Base-by-base conservation (phyloP, 2,113 vertebrate genomes). In the Poicephalus meyeri region DNA sequence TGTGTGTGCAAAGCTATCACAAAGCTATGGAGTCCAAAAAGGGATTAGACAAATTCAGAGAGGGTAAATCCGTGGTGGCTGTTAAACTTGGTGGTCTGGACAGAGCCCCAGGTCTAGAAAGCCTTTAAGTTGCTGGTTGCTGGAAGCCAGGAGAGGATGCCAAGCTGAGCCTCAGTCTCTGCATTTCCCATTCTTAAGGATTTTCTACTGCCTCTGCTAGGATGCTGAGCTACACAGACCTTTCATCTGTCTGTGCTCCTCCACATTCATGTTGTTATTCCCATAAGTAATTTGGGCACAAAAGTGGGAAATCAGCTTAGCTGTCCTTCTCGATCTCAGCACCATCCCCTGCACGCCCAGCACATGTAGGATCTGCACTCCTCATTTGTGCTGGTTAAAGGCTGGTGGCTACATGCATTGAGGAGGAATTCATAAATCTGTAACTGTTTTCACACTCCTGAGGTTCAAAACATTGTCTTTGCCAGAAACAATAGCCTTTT, bases 11-110 rank as follows among this genome's bases (percentile, higher is more conserved):
- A 66, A 76, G 73, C 69, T 94, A 89, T 91, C 73, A 61, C 65
- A 85, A 77, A 76, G 25, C 61, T 81, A 16, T 15, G 37, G 52
- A 46, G 65, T 95, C 91, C 93, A 93, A 81, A 84, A 92, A 55
- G 33, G 83, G 77, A 86, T 95, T 95, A 95, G 61, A 68, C 72
- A 95, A 66, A 95, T 81, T 92, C 91, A 79, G 89, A 80, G 72
- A 92, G 69, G 65, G 55, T 81, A 86, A 76, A 24, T 94, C 92
- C 9, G 0, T 84, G 80, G 46, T 91, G 91, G 42, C 69, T 94
- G 83, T 91, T 92, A 87, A 95, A 84, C 89, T 89, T 93, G 92
- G 91, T 97, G 92, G 95, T 96, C 96, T 96, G 92, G 91, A 95
- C 39, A 60, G 76, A 93, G 28, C 86, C 33, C 69, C 11, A 35